Conservation (phyloP, 2,797 vertebrate genomes). For the Eutrigla gurnardus region DNA sequence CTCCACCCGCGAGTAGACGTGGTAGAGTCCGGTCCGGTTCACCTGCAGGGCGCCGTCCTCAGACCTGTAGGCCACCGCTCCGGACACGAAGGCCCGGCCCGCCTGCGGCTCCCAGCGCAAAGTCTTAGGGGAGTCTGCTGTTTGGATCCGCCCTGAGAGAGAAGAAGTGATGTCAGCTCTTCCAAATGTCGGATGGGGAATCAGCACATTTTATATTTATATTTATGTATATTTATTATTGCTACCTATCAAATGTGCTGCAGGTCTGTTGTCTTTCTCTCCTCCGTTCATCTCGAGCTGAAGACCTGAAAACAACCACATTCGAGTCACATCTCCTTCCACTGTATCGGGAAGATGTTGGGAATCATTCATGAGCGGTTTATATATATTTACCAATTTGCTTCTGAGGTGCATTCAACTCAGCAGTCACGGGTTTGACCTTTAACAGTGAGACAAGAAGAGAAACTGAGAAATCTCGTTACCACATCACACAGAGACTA, state of each 20-base stretch:
- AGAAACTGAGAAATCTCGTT: constrained; percentile 41
- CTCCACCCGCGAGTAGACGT: constrained; percentile 92
- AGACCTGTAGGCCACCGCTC: constrained; percentile 82
- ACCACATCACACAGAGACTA: constrained; percentile 41
- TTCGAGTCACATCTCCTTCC: constrained; percentile 18
- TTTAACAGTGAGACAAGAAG: constrained; percentile 56
- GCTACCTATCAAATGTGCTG: constrained; percentile 91
- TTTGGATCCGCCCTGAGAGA: constrained; percentile 67
- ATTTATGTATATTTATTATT: neutral
- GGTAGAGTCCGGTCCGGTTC: constrained; percentile 90
- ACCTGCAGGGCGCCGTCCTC: constrained; percentile 84
- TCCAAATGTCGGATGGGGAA: neutral
- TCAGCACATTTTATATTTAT: neutral
- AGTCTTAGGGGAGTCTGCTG: constrained; percentile 37
- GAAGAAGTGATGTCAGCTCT: neutral
- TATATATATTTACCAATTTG: constrained; percentile 86
- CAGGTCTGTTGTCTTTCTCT: constrained; percentile 67
- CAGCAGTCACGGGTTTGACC: constrained; percentile 24
- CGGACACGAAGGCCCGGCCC: constrained; percentile 82
- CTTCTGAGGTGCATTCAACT: constrained; percentile 74
- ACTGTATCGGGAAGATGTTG: neutral
- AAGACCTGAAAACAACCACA: constrained; percentile 72
- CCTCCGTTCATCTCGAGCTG: constrained; percentile 29
- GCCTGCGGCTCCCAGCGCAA: constrained; percentile 87
- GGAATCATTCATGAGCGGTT: neutral